Base-by-base conservation (phyloP, 2,888 invertebrate genomes). In the Drosophila meridiana region DNA sequence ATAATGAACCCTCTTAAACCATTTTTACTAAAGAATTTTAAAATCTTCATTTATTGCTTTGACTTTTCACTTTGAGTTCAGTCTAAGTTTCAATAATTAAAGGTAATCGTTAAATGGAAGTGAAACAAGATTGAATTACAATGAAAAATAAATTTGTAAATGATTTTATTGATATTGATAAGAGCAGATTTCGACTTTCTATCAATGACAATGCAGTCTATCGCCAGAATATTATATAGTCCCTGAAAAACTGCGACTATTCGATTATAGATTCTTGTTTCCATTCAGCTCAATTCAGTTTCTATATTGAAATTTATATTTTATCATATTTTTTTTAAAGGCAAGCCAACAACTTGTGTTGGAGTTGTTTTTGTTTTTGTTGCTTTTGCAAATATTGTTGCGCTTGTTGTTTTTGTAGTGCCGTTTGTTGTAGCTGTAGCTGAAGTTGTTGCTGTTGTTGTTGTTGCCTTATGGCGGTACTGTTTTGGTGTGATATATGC, bases 401-500 rank as follows among this genome's bases (percentile, higher is more conserved):
- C 28, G 45, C 26, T 61, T 45, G 36, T 38, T 60, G 28, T 47
- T 60, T 6, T 47, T 48, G 6, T 40, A 13, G 34, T 34, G 34
- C 13, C 52, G 34, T 52, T 52, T 66, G 42, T n/a, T 55, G 38
- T 67, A 20, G 42, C 28, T 65, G 58, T 28, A 63, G 50, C 59
- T 73, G 62, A 45, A n/a, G 28, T 45, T 45, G 14, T 28, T 45
- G 3, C 36, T 38, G 4, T 26, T 67, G 61, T 38, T 67, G 52
- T 42, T 69, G 43, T 69, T 80, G 55, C 40, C 50, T 69, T 80
- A 67, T 34, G 80, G 69, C 76, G 66, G 32, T 78, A 60, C 80
- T 76, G 57, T 62, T 76, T 72, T 73, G 34, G 63, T 87, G 69
- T 87, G 78, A 85, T 78, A 69, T 75, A 87, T 87, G 78, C 78